phyloP scores from a whole-genome alignment of 92 coral and sea anemone species.

The Paramuricea clavata region DNA sequence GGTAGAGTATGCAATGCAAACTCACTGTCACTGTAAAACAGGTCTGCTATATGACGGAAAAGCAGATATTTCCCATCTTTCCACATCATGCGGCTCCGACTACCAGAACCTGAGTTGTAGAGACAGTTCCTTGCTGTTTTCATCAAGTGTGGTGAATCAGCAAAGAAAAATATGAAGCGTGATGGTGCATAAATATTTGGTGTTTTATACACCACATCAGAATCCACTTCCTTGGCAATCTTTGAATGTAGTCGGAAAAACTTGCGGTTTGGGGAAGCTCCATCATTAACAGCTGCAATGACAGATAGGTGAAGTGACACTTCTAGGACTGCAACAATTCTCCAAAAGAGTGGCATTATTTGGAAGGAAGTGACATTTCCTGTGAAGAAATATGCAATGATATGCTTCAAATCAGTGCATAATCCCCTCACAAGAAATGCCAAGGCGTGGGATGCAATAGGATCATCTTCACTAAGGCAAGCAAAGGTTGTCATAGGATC shows the following conservation, averaged over 20 bases:
- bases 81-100: background rate
- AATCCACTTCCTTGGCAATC: background rate
- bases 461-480: conserved; percentile 51
- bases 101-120: conserved; percentile 6
- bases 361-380: conserved; percentile 64
- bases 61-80: conserved; percentile 32
- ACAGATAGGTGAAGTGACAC: conserved; percentile 50
- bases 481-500: conserved; percentile 73
- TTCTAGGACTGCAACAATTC: conserved; percentile 50
- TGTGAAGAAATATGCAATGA: too few species aligned
- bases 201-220: background rate
- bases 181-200: background rate
- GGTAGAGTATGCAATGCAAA: background rate
- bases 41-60: conserved; percentile 5
- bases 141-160: background rate
- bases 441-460: conserved; percentile 72
- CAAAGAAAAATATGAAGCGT: background rate
- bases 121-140: background rate
- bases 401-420: too few species aligned
- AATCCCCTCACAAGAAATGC: too few species aligned
- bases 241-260: background rate
- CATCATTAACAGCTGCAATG: conserved; percentile 25
- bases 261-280: too few species aligned
- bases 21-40: conserved; percentile 26
- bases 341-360: conserved; percentile 67